Evolutionary conservation across 1,140 invertebrate species (phyloP).

Genomic region (Drosophila bipectinata): DNA sequence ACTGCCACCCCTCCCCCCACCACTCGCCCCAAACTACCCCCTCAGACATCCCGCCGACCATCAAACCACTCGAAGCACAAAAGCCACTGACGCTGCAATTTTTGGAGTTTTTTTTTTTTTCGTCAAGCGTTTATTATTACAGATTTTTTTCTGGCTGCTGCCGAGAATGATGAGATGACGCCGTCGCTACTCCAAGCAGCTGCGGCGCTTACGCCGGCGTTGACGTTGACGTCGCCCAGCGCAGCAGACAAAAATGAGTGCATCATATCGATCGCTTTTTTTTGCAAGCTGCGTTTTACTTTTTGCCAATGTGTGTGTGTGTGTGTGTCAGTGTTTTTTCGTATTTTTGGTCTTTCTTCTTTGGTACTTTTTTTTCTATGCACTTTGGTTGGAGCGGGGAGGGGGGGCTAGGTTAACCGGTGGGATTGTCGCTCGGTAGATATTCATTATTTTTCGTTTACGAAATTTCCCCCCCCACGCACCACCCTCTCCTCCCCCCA

Average conservation of each 20-base stretch:
- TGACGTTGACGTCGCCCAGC: conserved; percentile 52
- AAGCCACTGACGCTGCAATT: conserved; percentile 82
- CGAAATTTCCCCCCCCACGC: conserved; percentile 73
- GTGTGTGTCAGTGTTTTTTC: conserved; percentile 28
- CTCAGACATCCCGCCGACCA: conserved; percentile 21
- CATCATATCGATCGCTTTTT: conserved; percentile 84
- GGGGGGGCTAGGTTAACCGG: not conserved
- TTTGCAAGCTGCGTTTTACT: conserved; percentile 75
- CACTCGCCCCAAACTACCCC: not conserved
- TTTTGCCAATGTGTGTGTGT: conserved; percentile 46
- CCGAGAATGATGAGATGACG: conserved; percentile 48
- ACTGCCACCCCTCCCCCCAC: not conserved
- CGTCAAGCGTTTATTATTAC: conserved; percentile 81
- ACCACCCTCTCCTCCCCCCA: conserved; percentile 28
- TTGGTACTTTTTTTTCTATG: conserved; percentile 78
- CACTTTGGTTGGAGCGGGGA: conserved; percentile 41
- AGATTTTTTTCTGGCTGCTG: conserved; percentile 56
- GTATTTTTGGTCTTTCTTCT: conserved; percentile 78
- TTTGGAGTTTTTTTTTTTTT: conserved; percentile 70
- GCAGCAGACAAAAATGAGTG: conserved; percentile 84
- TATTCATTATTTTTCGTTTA: conserved; percentile 83
- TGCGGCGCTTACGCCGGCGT: conserved; percentile 32
- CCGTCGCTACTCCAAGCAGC: conserved; percentile 58
- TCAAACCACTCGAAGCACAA: conserved; percentile 73
- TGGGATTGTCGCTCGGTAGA: conserved; percentile 66